Conservation (phyloP, 2,888 invertebrate genomes). For the Anoplius nigerrimus region DNA sequence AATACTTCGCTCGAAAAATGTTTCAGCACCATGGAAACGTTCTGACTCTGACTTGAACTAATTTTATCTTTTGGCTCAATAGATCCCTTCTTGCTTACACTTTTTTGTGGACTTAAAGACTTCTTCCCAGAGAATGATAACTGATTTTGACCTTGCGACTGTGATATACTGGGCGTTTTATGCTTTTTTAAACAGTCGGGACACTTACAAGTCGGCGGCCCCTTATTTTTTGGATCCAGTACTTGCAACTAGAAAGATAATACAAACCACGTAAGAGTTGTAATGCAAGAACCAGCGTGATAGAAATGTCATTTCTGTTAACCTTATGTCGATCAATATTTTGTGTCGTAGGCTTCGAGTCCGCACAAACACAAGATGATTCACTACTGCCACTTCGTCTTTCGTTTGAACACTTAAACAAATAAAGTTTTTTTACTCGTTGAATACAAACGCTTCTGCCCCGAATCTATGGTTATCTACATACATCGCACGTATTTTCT, state of each 20-base stretch:
- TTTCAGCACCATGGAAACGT: slow-evolving; percentile 39
- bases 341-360: slow-evolving; percentile 60
- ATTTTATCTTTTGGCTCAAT: slow-evolving; percentile 45
- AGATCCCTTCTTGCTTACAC: slow-evolving; percentile 43
- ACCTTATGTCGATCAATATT: slow-evolving; percentile 69
- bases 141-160: slow-evolving; percentile 50
- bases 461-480: slow-evolving; percentile 6
- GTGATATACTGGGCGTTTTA: slow-evolving; percentile 55
- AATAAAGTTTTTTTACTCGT: too few species aligned
- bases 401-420: slow-evolving; percentile 51
- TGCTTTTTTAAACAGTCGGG: slow-evolving; percentile 68
- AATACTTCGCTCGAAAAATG: slow-evolving; percentile 46
- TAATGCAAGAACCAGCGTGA: background rate
- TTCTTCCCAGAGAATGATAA: slow-evolving; percentile 52
- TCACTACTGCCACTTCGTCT: slow-evolving; percentile 45
- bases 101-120: slow-evolving; percentile 41
- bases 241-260: slow-evolving; percentile 61
- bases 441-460: too few species aligned
- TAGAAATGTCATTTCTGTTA: background rate
- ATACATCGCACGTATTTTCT: slow-evolving; percentile 74
- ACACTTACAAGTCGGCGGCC: slow-evolving; percentile 69
- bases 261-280: background rate
- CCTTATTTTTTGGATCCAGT: slow-evolving; percentile 70
- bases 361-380: slow-evolving; percentile 53
- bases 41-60: slow-evolving; percentile 53